Base-by-base conservation (phyloP, 2,113 vertebrate species). In the Phodopus roborovskii region DNA sequence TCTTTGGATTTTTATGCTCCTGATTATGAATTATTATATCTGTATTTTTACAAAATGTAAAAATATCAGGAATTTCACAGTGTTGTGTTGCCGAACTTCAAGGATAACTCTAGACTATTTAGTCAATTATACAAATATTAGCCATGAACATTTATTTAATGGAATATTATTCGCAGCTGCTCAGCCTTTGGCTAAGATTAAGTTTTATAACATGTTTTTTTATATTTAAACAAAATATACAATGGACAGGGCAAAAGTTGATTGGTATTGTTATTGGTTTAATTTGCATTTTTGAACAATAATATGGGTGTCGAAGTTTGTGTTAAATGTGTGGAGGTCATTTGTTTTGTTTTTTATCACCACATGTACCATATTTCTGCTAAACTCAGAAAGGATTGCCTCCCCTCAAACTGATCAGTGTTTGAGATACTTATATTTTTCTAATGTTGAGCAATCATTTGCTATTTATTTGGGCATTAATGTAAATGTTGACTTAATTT, bases 401-500 rank as follows among this genome's bases (percentile, higher is more conserved):
- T 30, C n/a, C 60, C 75, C 20, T 17, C 33, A 94, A 81, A 68
- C 0, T 84, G 73, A 66, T 42, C 17, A 22, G n/a, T 88, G 5
- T 81, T 62, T 71, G n/a, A 75, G 48, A 66, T 79, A 74, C 7
- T 84, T 84, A 58, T 28, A 17, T 92, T 92, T 86, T 74, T 60
- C 50, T 75, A 26, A 75, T 4, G 13, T 64, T 33, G 8, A 94
- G 85, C 53, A 81, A n/a, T 11, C 68, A 73, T 64, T 93, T 91
- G 53, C 15, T 60, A 22, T 90, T 87, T 82, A 85, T 74, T 79
- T n/a, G 30, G 42, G 6, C 8, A 45, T 11, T 81, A 22, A 84
- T 79, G 53, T 82, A 94, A 88, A 87, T 78, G 42, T 53, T 77
- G 30, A 39, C 87, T 33, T 24, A 19, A 19, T 53, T 66, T 87